Evolutionary conservation across 1,140 invertebrate genomes (phyloP).

Genomic region (Parapsyche elsis): DNA sequence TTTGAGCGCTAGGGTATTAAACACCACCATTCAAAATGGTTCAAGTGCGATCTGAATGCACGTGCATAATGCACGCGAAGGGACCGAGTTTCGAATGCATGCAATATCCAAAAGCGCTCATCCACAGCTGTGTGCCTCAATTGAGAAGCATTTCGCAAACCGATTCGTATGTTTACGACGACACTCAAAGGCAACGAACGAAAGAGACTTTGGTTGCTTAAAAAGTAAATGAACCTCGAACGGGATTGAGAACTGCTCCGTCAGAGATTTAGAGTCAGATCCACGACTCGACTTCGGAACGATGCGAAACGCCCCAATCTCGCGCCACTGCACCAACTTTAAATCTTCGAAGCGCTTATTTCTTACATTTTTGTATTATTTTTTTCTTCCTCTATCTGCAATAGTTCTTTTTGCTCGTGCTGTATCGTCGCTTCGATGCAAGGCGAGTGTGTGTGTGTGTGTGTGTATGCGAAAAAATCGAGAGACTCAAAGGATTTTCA

Average conservation of each 20-base stretch:
- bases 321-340: conserved; percentile 10
- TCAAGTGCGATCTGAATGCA: too few species aligned
- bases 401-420: neutral
- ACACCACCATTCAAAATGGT: too few species aligned
- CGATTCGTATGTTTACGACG: too few species aligned
- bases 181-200: too few species aligned
- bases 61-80: too few species aligned
- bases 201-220: too few species aligned
- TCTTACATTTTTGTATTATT: neutral
- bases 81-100: too few species aligned
- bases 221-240: too few species aligned
- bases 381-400: neutral
- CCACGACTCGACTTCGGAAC: neutral
- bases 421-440: neutral
- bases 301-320: conserved; percentile 32
- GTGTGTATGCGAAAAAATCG: conserved; percentile 5
- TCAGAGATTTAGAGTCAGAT: conserved; percentile 8
- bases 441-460: neutral
- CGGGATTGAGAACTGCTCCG: neutral
- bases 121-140: too few species aligned
- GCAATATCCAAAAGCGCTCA: too few species aligned
- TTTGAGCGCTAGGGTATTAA: too few species aligned
- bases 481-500: conserved; percentile 33
- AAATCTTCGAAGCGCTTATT: conserved; percentile 17
- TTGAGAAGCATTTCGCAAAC: too few species aligned